Evolutionary conservation across 2,888 invertebrate genomes (phyloP).

Genomic region (Eupithecia exiguata): DNA sequence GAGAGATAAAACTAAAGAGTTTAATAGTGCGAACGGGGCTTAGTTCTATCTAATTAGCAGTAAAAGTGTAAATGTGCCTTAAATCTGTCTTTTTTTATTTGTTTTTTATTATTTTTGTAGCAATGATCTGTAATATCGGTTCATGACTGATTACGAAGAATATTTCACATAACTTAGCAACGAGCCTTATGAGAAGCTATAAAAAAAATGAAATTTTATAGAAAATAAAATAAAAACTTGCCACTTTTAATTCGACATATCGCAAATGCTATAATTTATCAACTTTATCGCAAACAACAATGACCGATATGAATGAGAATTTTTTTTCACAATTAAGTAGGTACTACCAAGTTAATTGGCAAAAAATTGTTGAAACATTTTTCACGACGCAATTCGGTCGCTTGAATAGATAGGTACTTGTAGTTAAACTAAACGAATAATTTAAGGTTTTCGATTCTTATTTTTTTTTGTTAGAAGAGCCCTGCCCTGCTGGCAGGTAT

Average conservation of each 20-base stretch:
- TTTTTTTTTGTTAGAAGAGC: too few relatives aligned
- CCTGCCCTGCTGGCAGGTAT: neutral
- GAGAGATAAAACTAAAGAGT: slow-evolving; percentile 1
- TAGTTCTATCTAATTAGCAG: slow-evolving; percentile 9
- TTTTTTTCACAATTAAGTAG: too few relatives aligned
- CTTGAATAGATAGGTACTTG: neutral
- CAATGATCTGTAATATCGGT: slow-evolving; percentile 3
- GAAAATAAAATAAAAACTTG: too few relatives aligned
- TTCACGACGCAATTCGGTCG: neutral
- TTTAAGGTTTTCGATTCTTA: too few relatives aligned
- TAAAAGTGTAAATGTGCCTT: slow-evolving; percentile 11
- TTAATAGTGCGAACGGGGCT: neutral
- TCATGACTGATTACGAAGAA: neutral
- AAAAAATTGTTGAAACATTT: neutral
- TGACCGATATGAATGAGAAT: neutral
- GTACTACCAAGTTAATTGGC: too few relatives aligned
- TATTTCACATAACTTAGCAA: neutral
- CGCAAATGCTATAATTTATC: too few relatives aligned
- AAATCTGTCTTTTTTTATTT: slow-evolving; percentile 9
- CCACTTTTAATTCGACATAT: too few relatives aligned
- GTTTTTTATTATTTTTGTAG: neutral
- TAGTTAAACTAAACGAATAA: too few relatives aligned
- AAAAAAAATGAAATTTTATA: too few relatives aligned
- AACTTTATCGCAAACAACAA: neutral
- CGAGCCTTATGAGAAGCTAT: neutral